These are phyloP conservation scores for Spodoptera litura DNA, from an alignment of 1,140 invertebrate genomes.

Conservation along the genomic window DNA sequence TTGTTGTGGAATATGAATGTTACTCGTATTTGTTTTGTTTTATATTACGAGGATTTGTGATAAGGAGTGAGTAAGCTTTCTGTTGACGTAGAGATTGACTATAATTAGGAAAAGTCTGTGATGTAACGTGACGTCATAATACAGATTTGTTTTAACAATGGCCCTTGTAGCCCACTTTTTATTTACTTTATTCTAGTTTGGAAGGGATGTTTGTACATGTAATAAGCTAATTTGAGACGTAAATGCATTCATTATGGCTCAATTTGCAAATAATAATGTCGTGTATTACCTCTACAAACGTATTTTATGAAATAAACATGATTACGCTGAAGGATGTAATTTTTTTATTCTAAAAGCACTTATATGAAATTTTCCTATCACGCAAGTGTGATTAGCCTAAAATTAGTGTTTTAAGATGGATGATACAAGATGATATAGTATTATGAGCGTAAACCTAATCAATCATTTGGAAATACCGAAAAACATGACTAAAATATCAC, in stretches of 20 bases:
- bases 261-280: constrained; percentile 6
- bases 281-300: constrained; percentile 2
- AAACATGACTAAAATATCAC: constrained; percentile 10
- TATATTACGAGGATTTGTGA: no score
- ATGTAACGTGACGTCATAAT: no score
- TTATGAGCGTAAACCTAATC: constrained; percentile 19
- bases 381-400: neutral
- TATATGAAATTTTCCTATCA: constrained; percentile 4
- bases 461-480: neutral
- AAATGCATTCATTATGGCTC: neutral
- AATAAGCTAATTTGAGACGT: neutral
- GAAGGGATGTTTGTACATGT: no score
- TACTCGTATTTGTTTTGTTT: no score
- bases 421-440: constrained; percentile 11
- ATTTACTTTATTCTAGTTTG: no score
- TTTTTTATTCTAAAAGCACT: neutral
- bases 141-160: no score
- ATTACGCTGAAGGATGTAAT: neutral
- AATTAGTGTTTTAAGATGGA: constrained; percentile 12
- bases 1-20: no score
- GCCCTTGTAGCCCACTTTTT: no score
- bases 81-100: no score
- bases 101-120: no score
- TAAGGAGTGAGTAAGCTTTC: no score
- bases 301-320: constrained; percentile 18